Conservation (phyloP, 64 coral and sea anemone genomes). For the Catalaphyllia jardinei region DNA sequence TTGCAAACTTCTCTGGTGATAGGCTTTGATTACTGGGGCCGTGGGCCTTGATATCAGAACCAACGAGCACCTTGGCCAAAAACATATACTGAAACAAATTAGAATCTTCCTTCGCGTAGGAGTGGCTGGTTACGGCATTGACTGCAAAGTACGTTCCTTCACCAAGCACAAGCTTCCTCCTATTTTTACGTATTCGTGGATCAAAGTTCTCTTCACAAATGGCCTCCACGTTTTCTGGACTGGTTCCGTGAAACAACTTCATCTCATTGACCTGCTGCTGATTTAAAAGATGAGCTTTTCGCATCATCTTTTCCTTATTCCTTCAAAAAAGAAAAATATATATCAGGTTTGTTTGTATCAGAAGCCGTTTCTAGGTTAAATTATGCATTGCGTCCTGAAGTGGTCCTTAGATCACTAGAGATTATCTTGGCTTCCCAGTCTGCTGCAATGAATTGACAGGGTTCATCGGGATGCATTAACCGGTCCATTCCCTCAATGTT, state of each 20-base stretch:
- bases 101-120: constrained; percentile 21
- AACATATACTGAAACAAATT: constrained; percentile 63
- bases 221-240: constrained; percentile 14
- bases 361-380: too few relatives aligned
- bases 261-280: constrained; percentile 30
- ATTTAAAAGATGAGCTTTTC: background rate
- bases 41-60: constrained; percentile 56
- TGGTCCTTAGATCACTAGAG: too few relatives aligned
- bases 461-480: too few relatives aligned
- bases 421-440: too few relatives aligned
- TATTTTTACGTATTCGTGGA: constrained; percentile 37
- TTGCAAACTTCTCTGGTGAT: constrained; percentile 3
- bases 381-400: too few relatives aligned
- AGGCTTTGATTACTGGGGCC: constrained; percentile 25
- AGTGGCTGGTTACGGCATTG: constrained; percentile 47
- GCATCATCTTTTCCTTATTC: constrained; percentile 63
- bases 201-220: constrained; percentile 81
- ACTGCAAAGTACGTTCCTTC: constrained; percentile 74
- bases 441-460: too few relatives aligned
- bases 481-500: too few relatives aligned
- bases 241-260: constrained; percentile 60
- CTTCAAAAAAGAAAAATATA: constrained; percentile 13
- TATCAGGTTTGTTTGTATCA: background rate
- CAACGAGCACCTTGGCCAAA: constrained; percentile 74
- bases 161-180: constrained; percentile 46